phyloP scores from a whole-genome alignment of 2,113 vertebrate genomes.

The Charadrius vociferus region DNA sequence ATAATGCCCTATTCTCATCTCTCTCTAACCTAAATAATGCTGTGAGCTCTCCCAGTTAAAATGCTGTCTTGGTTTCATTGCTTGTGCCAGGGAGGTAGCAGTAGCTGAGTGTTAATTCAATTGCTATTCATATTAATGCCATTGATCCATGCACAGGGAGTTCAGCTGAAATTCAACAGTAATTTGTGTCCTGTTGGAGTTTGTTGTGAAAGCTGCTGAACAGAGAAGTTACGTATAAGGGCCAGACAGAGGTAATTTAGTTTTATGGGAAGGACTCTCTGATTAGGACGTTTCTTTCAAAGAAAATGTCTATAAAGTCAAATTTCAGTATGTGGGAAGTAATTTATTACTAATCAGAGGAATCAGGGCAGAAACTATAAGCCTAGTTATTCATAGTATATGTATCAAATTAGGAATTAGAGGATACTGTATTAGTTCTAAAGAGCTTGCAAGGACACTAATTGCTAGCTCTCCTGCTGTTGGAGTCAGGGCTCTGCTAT shows the following conservation, averaged over 20 bases:
- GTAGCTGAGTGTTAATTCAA: not conserved
- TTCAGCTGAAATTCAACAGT: not conserved
- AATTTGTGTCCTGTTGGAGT: not conserved
- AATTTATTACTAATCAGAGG: not conserved
- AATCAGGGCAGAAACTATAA: not conserved
- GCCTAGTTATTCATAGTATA: not conserved
- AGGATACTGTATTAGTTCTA: not conserved
- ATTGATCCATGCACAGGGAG: not conserved
- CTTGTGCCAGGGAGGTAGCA: not conserved
- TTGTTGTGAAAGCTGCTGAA: not conserved
- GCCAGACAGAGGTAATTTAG: not conserved
- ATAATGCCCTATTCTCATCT: not conserved
- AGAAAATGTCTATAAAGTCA: not conserved
- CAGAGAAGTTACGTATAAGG: not conserved
- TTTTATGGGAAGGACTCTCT: not conserved
- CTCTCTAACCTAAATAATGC: not conserved
- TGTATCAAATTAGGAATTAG: not conserved
- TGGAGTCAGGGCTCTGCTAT: not conserved
- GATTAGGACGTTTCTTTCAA: not conserved
- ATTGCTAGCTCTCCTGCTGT: not conserved
- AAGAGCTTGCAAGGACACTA: not conserved
- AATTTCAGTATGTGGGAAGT: not conserved
- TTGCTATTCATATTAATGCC: not conserved
- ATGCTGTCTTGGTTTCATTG: not conserved
- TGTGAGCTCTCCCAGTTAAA: not conserved